Evolutionary conservation across 2,797 vertebrate species (phyloP).

Genomic region (Syngnathus rostellatus): DNA sequence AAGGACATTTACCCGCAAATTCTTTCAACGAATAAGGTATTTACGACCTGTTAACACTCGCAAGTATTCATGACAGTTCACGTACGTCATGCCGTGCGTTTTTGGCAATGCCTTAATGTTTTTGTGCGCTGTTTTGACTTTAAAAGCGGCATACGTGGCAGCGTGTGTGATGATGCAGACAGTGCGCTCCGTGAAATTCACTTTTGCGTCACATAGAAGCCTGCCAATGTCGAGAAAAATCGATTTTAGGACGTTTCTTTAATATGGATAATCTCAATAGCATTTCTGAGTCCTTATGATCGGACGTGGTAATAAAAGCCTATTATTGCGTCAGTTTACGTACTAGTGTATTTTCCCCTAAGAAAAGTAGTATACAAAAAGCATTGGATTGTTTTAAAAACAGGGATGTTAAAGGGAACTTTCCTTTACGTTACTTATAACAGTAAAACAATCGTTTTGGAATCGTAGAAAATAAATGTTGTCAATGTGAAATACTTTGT

Average conservation of each 20-base stretch:
- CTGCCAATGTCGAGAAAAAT: not conserved
- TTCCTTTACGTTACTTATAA: not conserved
- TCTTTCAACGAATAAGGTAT: not conserved
- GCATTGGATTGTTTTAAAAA: too few relatives aligned
- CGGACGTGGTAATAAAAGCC: not conserved
- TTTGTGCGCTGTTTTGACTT: not conserved
- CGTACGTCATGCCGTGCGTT: not conserved
- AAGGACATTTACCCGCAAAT: constrained; percentile 3
- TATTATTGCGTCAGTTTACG: not conserved
- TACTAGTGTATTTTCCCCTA: not conserved
- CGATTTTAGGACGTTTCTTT: too few relatives aligned
- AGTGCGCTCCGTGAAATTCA: not conserved
- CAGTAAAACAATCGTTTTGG: not conserved
- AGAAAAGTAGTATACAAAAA: not conserved
- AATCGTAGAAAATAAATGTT: not conserved
- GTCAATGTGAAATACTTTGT: not conserved
- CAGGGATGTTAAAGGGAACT: not conserved
- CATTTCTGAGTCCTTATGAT: not conserved
- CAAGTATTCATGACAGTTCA: not conserved
- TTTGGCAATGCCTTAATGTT: not conserved
- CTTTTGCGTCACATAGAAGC: not conserved
- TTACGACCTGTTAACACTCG: not conserved
- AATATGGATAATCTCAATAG: not conserved
- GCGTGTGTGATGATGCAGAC: not conserved
- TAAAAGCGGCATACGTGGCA: constrained; percentile 5